Conservation (phyloP, 2,797 vertebrate species). For the Acrossocheilus fasciatus region DNA sequence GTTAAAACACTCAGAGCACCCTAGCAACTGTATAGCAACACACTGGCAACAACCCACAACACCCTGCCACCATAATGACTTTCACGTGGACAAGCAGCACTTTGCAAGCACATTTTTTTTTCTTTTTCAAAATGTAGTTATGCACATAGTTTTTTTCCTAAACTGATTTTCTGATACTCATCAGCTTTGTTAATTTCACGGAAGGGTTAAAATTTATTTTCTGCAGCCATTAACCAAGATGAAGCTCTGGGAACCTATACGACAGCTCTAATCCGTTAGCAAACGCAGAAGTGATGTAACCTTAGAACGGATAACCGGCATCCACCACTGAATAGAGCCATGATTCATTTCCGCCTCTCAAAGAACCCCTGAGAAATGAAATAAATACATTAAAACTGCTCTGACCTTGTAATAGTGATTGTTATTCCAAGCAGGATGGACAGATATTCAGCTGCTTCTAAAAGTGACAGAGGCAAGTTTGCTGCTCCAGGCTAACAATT, state of each 20-base stretch:
- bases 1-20: neutral
- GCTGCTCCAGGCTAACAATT: slow-evolving; percentile 69
- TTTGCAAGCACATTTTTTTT: neutral
- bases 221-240: slow-evolving; percentile 39
- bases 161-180: slow-evolving; percentile 7
- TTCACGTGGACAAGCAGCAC: neutral
- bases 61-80: neutral
- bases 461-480: slow-evolving; percentile 70
- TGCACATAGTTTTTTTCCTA: neutral
- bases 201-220: slow-evolving; percentile 30
- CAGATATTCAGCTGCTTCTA: slow-evolving; percentile 69
- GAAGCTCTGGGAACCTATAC: slow-evolving; percentile 1
- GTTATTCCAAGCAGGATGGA: slow-evolving; percentile 66
- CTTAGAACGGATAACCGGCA: slow-evolving; percentile 27
- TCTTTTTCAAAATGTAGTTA: neutral
- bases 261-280: slow-evolving; percentile 49
- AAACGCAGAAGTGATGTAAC: slow-evolving; percentile 44
- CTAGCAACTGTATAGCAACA: neutral
- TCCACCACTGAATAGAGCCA: slow-evolving; percentile 43
- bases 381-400: slow-evolving; percentile 65
- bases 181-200: slow-evolving; percentile 25
- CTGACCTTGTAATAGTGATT: slow-evolving; percentile 71
- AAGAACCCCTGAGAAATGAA: slow-evolving; percentile 59
- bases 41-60: neutral
- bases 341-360: slow-evolving; percentile 55